Conservation (phyloP, 2,797 vertebrate species). For the Scomberomorus guttatus region DNA sequence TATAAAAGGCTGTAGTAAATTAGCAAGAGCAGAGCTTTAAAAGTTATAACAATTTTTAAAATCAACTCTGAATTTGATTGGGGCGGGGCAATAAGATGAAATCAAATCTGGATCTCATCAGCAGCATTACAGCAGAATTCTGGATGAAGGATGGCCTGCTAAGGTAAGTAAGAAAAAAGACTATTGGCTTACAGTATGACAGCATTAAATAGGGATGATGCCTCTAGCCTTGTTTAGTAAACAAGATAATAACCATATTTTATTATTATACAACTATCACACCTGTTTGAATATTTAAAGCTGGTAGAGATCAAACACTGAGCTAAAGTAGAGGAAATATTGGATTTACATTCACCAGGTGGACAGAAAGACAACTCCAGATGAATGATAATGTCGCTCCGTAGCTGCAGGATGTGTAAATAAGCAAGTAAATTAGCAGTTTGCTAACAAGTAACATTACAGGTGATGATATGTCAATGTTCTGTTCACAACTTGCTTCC, state of each 20-base stretch:
- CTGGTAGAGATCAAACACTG: neutral
- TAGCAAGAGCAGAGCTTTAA: neutral
- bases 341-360: too few species aligned
- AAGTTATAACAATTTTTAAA: neutral
- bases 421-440: too few species aligned
- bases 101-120: neutral
- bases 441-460: too few species aligned
- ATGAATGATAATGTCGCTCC: too few species aligned
- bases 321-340: too few species aligned
- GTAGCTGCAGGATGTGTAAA: too few species aligned
- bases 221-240: neutral
- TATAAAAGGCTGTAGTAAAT: neutral
- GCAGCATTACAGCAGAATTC: neutral
- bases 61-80: neutral
- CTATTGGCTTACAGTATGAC: neutral
- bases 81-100: neutral
- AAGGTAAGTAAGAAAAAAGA: neutral
- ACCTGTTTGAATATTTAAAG: slow-evolving; percentile 1
- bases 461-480: too few species aligned
- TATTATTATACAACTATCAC: neutral
- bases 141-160: neutral
- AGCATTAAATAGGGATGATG: too few species aligned
- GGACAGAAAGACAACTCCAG: too few species aligned
- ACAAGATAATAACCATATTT: neutral
- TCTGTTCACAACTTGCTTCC: too few species aligned